Base-by-base conservation (phyloP, 2,113 vertebrate genomes). In the Pangasianodon gigas region DNA sequence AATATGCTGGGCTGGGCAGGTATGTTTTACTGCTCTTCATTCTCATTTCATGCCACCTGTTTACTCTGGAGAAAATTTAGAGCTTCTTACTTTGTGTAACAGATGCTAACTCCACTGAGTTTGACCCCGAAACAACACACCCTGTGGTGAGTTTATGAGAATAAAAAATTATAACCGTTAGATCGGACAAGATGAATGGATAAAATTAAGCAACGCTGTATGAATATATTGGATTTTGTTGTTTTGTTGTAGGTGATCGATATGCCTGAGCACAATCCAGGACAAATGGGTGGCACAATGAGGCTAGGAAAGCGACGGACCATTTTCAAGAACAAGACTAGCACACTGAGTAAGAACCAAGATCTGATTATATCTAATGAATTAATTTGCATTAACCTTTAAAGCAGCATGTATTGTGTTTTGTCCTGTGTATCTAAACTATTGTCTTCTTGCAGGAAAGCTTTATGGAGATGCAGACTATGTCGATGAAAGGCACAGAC, bases 271-370 rank as follows among this genome's bases (percentile, higher is more conserved):
- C 98, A 99, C 92, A 99, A 99, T 91, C 97, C 98, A 0, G 98
- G 98, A 26, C 97, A 99, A 90, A 99, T 99, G 98, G 98, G 98
- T 0, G 98, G 98, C 29, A 99, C 98, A 16, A 99, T 99, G 98
- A 96, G 98, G 91, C 96, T 99, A 7, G 98, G 98, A 91, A 99
- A 99, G 95, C 97, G 98, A 80, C 96, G 97, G 89, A 99, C 98
- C 26, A 95, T 99, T 88, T 98, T 99, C 94, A 97, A 97, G 92
- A 97, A 94, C 19, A 96, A 95, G 92, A 97, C 94, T 91, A 98
- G 98, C 0, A 91, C 98, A 74, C 94, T 99, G 91, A 96, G 98
- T 99, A 96, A 96, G 97, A 32, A 13, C 5, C 14, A 2, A 11
- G 71, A 56, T 56, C 6, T 21, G 54, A 69, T 29, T 37, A 29